Conservation (phyloP, 23 tunicate genomes). For the Ciona savignyi region DNA sequence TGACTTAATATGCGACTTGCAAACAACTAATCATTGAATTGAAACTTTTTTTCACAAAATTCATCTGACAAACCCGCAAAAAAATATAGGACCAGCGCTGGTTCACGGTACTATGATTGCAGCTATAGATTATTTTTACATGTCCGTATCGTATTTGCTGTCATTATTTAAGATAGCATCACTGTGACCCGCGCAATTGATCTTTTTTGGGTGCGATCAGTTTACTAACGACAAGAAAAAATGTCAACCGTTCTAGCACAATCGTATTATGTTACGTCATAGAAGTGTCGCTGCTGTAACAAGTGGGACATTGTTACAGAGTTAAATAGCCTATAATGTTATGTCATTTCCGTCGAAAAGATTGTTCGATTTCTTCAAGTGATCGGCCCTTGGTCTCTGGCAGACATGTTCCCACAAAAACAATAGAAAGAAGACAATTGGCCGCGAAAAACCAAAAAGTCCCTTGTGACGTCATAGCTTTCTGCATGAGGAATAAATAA, state of each 20-base stretch:
- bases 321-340: not conserved
- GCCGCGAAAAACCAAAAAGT: constrained; percentile 71
- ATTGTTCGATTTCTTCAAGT: constrained; percentile 61
- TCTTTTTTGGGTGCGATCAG: no score
- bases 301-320: not conserved
- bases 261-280: not conserved
- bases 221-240: not conserved
- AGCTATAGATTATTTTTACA: no score
- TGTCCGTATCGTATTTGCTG: no score
- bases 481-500: constrained; percentile 13
- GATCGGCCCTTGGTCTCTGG: constrained; percentile 85
- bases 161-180: no score
- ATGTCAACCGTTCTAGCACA: not conserved
- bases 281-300: not conserved
- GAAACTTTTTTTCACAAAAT: no score
- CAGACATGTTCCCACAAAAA: constrained; percentile 26
- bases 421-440: constrained; percentile 41
- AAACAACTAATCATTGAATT: no score
- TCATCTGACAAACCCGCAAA: no score
- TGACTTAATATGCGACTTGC: no score
- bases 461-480: constrained; percentile 67
- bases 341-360: constrained; percentile 20
- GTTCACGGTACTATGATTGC: no score
- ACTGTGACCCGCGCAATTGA: no score
- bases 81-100: no score